These are phyloP conservation scores for Danaus chrysippus DNA, from an alignment of 2,888 invertebrate genomes.

Conservation along the genomic window DNA sequence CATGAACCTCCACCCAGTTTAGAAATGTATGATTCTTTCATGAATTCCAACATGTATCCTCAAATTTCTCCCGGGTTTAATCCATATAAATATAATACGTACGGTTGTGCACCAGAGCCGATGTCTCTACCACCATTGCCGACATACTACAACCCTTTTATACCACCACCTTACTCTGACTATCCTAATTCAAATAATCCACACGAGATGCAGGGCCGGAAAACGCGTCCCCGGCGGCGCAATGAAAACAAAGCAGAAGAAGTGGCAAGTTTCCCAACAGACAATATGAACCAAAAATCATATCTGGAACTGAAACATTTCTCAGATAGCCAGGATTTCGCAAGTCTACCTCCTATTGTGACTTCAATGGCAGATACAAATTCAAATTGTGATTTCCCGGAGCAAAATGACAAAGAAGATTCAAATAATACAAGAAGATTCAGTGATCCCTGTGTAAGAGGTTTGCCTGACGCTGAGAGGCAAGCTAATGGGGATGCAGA, in stretches of 20 bases:
- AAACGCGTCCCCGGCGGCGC: constrained; percentile 54
- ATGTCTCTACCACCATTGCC: constrained; percentile 82
- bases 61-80: constrained; percentile 67
- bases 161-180: constrained; percentile 56
- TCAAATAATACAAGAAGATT: constrained; percentile 79
- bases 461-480: constrained; percentile 61
- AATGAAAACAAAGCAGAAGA: constrained; percentile 57
- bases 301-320: constrained; percentile 66
- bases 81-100: constrained; percentile 73
- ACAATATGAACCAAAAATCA: constrained; percentile 42
- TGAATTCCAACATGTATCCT: constrained; percentile 54
- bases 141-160: constrained; percentile 67
- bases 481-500: constrained; percentile 73
- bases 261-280: constrained; percentile 48
- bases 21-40: constrained; percentile 60
- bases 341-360: constrained; percentile 86
- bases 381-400: constrained; percentile 62
- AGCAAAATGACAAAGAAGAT: constrained; percentile 70
- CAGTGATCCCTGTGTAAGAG: constrained; percentile 83
- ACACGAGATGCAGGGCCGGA: constrained; percentile 58
- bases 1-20: constrained; percentile 62
- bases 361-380: constrained; percentile 75
- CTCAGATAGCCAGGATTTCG: constrained; percentile 74
- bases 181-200: constrained; percentile 57
- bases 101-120: constrained; percentile 79